Percentiles rank a stretch among this genome's conserved stretches.
Conservation (phyloP, 2,797 vertebrate species). For the Micromesistius poutassou region DNA sequence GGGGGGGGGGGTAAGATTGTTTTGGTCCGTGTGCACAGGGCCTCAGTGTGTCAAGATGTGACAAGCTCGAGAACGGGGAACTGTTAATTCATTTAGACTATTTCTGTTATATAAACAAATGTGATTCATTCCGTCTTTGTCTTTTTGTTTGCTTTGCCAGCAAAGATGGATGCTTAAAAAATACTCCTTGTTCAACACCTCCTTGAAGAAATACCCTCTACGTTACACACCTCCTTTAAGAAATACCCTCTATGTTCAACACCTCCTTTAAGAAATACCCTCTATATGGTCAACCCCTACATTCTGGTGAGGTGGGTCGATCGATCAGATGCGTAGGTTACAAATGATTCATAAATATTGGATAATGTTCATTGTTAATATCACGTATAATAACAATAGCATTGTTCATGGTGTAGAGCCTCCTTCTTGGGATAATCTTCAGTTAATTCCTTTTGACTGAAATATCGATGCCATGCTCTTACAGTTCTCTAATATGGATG, state of each 20-base stretch:
- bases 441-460: not conserved
- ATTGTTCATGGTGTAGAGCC: not conserved
- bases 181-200: too few species aligned
- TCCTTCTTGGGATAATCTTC: not conserved
- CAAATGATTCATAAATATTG: not conserved
- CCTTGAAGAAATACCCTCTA: too few species aligned
- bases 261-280: not conserved
- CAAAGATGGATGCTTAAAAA: not conserved
- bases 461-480: not conserved
- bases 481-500: not conserved
- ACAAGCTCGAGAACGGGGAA: not conserved
- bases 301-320: not conserved
- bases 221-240: not conserved
- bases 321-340: not conserved
- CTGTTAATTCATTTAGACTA: not conserved
- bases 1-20: too few species aligned
- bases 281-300: not conserved
- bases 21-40: too few species aligned
- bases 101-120: not conserved
- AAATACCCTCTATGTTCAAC: not conserved
- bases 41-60: not conserved
- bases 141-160: not conserved
- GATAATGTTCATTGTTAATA: not conserved
- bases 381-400: not conserved
- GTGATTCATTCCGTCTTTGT: not conserved